Evolutionary conservation across 2,888 invertebrate genomes (phyloP).

Genomic region (Heliconius erato): DNA sequence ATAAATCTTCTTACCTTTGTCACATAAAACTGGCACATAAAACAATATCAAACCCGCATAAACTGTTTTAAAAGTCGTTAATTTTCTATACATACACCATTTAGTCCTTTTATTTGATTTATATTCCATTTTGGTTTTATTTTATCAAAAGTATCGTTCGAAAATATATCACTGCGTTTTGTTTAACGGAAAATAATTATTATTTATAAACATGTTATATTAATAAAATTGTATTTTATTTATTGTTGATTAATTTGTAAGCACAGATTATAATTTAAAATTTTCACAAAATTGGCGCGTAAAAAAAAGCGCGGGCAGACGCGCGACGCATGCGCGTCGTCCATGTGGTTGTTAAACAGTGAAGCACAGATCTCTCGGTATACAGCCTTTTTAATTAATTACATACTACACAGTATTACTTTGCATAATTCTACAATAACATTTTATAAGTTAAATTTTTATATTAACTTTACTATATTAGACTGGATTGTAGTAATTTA

Average conservation of each 20-base stretch:
- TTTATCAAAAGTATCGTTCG: not conserved
- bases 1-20: slow-evolving; percentile 63
- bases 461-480: not conserved
- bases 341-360: slow-evolving; percentile 65
- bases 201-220: not conserved
- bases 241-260: not conserved
- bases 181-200: not conserved
- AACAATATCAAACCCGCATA: slow-evolving; percentile 76
- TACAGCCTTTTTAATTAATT: slow-evolving; percentile 63
- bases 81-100: slow-evolving; percentile 53
- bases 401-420: slow-evolving; percentile 31
- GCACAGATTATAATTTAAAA: slow-evolving; percentile 13
- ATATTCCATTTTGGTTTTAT: slow-evolving; percentile 12
- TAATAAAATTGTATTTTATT: not conserved
- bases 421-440: slow-evolving; percentile 21
- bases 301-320: slow-evolving; percentile 64
- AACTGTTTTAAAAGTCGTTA: slow-evolving; percentile 58
- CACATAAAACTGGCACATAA: slow-evolving; percentile 71
- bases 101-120: slow-evolving; percentile 17
- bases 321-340: slow-evolving; percentile 74
- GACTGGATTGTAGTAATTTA: not conserved
- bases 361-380: slow-evolving; percentile 66
- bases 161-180: slow-evolving; percentile 5
- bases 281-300: slow-evolving; percentile 48
- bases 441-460: slow-evolving; percentile 6